Evolutionary conservation across 2,888 invertebrate species (phyloP), one percentile per base, ranked within the genome.

Genomic region (Pachymerium ferrugineum): DNA sequence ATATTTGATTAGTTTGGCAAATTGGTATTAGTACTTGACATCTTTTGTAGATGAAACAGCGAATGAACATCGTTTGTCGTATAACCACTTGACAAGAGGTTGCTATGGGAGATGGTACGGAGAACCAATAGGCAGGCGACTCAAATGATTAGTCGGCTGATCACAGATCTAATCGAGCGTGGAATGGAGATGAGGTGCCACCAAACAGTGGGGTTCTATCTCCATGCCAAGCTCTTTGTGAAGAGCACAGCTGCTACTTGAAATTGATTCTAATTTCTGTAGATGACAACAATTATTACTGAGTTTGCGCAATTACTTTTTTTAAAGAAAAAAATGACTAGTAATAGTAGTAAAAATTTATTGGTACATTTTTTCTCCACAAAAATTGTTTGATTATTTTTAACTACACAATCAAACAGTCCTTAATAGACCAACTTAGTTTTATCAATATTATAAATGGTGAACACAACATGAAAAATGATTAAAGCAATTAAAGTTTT

Each of bases 81-180:
- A 62, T 62, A 25, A 28, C 62, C 62, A 28, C 62, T 62, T 62
- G 62, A 62, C 62, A 62, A 62, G 25, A 28, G 62, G 62, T 62
- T 62, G 62, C 62, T 62, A 62, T 22, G 62, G 62, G 62, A 62
- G 28, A 62, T 28, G 28, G 12, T 12, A 62, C 62, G 28, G 28
- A 62, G 62, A 62, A 62, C 62, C 62, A 62, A 62, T 62, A 62
- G 62, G 62, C 62, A 62, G 62, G 62, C 62, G 62, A 62, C 62
- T 62, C 62, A 62, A 62, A 62, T 62, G 62, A 62, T 62, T 62
- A 62, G 62, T 62, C 62, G 62, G 62, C 62, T 62, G 62, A 62
- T 62, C 62, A 62, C 62, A 62, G 62, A 62, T 62, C 62, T 62
- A 62, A 62, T 62, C 62, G 62, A 62, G 62, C 62, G 28, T 62